Percentiles rank a stretch among this genome's conserved stretches.
These are phyloP conservation scores for Caradrina kadenii DNA, from an alignment of 2,888 invertebrate genomes.

Conservation along the genomic window DNA sequence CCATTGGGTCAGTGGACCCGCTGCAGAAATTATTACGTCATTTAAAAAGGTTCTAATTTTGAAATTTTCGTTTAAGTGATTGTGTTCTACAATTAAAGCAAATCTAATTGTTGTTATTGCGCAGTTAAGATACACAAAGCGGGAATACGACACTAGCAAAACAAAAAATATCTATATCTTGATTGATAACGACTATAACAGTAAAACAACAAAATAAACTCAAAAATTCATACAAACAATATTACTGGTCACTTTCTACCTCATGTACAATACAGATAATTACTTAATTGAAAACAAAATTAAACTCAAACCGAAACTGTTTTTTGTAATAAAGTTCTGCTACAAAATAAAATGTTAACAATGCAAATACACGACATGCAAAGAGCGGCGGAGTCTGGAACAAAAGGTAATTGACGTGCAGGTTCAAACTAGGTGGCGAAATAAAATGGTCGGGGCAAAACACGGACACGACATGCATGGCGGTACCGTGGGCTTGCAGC, in stretches of 20 bases:
- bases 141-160: slow-evolving; percentile 32
- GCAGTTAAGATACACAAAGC: slow-evolving; percentile 44
- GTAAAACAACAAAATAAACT: slow-evolving; percentile 23
- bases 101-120: slow-evolving; percentile 13
- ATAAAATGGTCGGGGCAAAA: slow-evolving; percentile 77
- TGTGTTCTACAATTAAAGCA: slow-evolving; percentile 37
- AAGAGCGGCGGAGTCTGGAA: slow-evolving; percentile 76
- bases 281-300: slow-evolving; percentile 70
- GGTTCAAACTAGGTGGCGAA: slow-evolving; percentile 79
- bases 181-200: slow-evolving; percentile 27
- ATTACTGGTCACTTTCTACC: slow-evolving; percentile 60
- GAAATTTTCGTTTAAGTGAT: not conserved
- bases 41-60: slow-evolving; percentile 1
- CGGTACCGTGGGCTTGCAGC: slow-evolving; percentile 87
- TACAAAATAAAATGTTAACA: slow-evolving; percentile 77
- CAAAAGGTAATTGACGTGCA: slow-evolving; percentile 84
- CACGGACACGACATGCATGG: slow-evolving; percentile 80
- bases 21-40: slow-evolving; percentile 80
- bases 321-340: slow-evolving; percentile 70
- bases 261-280: slow-evolving; percentile 58
- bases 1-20: slow-evolving; percentile 93
- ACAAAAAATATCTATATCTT: slow-evolving; percentile 10
- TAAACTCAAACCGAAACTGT: slow-evolving; percentile 65
- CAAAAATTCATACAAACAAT: slow-evolving; percentile 61
- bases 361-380: slow-evolving; percentile 86